Evolutionary conservation across 2,888 invertebrate species (phyloP).

Genomic region (Aphidius colemani): DNA sequence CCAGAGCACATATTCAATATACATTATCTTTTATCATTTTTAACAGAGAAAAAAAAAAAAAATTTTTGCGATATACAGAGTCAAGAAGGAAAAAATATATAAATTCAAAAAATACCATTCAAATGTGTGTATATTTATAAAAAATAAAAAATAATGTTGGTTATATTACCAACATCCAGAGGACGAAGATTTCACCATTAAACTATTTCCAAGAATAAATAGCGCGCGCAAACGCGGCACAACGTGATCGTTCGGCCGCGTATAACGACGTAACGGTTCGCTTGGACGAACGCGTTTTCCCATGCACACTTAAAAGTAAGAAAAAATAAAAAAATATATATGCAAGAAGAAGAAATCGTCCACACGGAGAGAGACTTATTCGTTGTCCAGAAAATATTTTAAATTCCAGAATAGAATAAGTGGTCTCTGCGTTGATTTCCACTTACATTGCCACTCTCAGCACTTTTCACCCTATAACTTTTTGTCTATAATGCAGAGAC

Average conservation of each 20-base stretch:
- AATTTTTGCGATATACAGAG: too few relatives aligned
- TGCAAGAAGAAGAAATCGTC: background rate
- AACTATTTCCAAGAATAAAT: conserved; percentile 33
- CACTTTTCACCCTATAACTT: too few relatives aligned
- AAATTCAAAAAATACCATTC: background rate
- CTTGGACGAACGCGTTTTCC: conserved; percentile 31
- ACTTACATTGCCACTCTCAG: background rate
- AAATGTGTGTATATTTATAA: background rate
- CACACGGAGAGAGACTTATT: conserved; percentile 29
- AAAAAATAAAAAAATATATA: too few relatives aligned
- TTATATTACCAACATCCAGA: conserved; percentile 6
- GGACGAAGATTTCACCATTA: conserved; percentile 24
- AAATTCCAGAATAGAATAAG: conserved; percentile 39
- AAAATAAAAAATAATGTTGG: background rate
- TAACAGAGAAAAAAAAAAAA: too few relatives aligned
- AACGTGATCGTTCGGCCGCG: conserved; percentile 33
- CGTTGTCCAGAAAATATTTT: conserved; percentile 30
- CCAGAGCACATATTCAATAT: background rate
- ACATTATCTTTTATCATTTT: background rate
- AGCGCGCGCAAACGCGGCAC: conserved; percentile 17
- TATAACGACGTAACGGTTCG: conserved; percentile 40
- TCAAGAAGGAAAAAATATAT: background rate
- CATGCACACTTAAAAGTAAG: conserved; percentile 17
- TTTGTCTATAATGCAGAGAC: too few relatives aligned
- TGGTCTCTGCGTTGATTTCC: conserved; percentile 6